Conservation (phyloP, 2,113 vertebrate species). For the Rhabdornis inornatus region DNA sequence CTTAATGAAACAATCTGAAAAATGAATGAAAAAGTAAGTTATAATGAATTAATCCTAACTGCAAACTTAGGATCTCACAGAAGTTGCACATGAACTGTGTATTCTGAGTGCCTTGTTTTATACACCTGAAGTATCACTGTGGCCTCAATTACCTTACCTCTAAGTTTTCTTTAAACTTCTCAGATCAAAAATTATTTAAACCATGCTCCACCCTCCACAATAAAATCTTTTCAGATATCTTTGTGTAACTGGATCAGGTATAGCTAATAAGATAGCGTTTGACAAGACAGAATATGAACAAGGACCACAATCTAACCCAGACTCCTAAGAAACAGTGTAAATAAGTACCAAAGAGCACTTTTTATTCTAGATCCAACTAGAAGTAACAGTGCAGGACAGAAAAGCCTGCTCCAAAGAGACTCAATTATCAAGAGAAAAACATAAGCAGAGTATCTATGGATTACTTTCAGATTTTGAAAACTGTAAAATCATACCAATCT, state of each 20-base stretch:
- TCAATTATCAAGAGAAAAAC: background rate
- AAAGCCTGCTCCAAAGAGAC: background rate
- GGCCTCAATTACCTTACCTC: background rate
- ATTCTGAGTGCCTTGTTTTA: background rate
- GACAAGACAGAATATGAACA: background rate
- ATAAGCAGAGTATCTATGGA: background rate
- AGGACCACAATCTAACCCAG: background rate
- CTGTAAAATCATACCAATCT: background rate
- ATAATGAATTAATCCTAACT: background rate
- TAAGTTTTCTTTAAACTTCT: background rate
- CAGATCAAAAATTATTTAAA: background rate
- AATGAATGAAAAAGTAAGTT: background rate
- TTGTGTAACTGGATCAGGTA: background rate
- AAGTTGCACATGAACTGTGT: background rate
- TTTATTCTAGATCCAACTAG: background rate
- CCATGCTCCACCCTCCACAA: background rate
- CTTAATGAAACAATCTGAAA: background rate
- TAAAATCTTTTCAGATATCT: background rate
- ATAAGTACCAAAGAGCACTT: background rate
- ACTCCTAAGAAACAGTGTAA: background rate
- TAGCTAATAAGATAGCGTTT: background rate
- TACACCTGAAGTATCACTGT: background rate
- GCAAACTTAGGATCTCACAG: background rate
- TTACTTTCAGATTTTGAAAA: background rate
- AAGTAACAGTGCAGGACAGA: background rate